Evolutionary conservation across 2,888 invertebrate species (phyloP).

Genomic region (Tridacna crocea): DNA sequence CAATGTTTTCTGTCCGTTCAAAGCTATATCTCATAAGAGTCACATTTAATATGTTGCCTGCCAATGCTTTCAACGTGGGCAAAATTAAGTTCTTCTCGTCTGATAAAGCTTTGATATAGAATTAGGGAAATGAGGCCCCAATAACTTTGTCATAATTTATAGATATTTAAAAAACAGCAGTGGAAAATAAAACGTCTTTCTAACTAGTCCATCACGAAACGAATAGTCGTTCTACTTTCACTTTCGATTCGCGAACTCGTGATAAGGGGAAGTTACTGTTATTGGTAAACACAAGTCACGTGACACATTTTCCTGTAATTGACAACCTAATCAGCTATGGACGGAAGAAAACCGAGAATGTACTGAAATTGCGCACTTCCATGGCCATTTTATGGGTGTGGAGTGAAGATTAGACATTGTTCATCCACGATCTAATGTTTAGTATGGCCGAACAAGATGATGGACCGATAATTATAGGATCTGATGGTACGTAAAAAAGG

Average conservation of each 20-base stretch:
- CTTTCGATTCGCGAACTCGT: not conserved
- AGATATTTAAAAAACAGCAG: too few relatives aligned
- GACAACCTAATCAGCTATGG: slow-evolving; percentile 21
- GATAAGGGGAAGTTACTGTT: slow-evolving; percentile 11
- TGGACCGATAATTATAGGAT: slow-evolving; percentile 50
- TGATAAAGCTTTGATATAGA: too few relatives aligned
- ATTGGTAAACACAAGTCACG: slow-evolving; percentile 38
- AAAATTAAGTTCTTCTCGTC: too few relatives aligned
- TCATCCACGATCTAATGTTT: not conserved
- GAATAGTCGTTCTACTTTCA: not conserved
- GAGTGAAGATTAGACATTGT: not conserved
- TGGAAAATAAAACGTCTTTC: too few relatives aligned
- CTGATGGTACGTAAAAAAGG: slow-evolving; percentile 49
- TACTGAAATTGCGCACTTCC: slow-evolving; percentile 12
- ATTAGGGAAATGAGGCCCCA: too few relatives aligned
- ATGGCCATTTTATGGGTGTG: not conserved
- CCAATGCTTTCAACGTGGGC: too few relatives aligned
- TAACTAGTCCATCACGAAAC: too few relatives aligned
- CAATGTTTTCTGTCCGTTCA: too few relatives aligned
- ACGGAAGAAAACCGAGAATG: slow-evolving; percentile 10
- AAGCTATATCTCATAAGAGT: too few relatives aligned
- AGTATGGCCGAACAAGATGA: slow-evolving; percentile 35
- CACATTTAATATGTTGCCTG: too few relatives aligned
- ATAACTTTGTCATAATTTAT: too few relatives aligned
- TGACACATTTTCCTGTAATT: slow-evolving; percentile 46